A percentile compares a stretch with the other conserved stretches of the same genome.
These are phyloP conservation scores for Zelostemma sp. DNA, from an alignment of 1,140 invertebrate genomes.

Conservation along the genomic window DNA sequence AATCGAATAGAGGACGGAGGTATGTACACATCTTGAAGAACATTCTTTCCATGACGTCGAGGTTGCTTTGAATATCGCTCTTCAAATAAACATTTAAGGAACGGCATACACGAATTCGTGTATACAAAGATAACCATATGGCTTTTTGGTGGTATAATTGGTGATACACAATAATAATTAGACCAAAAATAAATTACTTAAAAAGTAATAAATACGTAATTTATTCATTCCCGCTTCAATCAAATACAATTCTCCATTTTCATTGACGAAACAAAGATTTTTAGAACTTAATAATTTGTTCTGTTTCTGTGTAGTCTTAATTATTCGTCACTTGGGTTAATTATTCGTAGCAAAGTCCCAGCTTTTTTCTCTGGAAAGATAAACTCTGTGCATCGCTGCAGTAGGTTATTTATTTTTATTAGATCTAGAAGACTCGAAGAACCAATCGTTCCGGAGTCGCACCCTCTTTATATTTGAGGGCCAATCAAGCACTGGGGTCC, in stretches of 20 bases:
- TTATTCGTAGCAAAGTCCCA: too few species aligned
- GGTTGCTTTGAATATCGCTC: slow-evolving; percentile 59
- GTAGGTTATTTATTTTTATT: slow-evolving; percentile 52
- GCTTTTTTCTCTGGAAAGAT: neutral
- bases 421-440: slow-evolving; percentile 40
- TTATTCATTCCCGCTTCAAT: too few species aligned
- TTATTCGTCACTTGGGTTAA: neutral
- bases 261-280: neutral
- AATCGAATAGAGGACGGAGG: slow-evolving; percentile 64
- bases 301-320: neutral
- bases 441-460: slow-evolving; percentile 52
- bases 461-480: slow-evolving; percentile 47
- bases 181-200: neutral
- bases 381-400: neutral
- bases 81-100: slow-evolving; percentile 67
- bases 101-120: slow-evolving; percentile 57
- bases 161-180: neutral
- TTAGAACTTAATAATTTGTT: neutral
- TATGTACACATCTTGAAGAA: slow-evolving; percentile 57
- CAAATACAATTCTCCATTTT: too few species aligned
- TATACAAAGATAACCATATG: slow-evolving; percentile 69
- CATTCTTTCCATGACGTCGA: slow-evolving; percentile 63
- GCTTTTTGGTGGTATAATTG: slow-evolving; percentile 56
- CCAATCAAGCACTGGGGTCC: slow-evolving; percentile 52
- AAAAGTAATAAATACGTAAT: neutral